These are phyloP conservation scores for Grallaria varia DNA, from an alignment of 2,113 vertebrate species.

Conservation along the genomic window DNA sequence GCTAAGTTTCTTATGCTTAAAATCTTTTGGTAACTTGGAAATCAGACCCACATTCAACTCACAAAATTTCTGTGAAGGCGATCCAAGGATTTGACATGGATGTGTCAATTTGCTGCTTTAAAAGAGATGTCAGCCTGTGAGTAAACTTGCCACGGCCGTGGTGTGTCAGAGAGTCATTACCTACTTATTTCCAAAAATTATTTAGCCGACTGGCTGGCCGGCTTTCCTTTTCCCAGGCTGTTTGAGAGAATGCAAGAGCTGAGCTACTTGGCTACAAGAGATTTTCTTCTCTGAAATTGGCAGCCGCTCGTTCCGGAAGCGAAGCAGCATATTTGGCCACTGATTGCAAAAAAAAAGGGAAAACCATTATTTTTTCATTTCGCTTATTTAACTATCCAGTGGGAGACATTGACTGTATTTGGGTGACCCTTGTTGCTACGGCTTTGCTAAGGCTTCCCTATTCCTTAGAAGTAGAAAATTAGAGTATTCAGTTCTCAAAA, in stretches of 20 bases:
- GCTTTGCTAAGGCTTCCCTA: slow-evolving; percentile 22
- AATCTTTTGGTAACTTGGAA: neutral
- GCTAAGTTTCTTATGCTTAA: neutral
- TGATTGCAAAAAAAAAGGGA: slow-evolving; percentile 62
- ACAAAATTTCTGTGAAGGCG: neutral
- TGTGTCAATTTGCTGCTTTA: neutral
- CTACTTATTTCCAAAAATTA: neutral
- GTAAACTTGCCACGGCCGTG: neutral
- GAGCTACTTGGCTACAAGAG: slow-evolving; percentile 60
- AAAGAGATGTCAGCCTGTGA: neutral
- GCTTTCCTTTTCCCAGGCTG: slow-evolving; percentile 47
- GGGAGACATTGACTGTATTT: slow-evolving; percentile 59
- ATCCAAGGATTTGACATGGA: neutral
- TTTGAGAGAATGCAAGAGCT: slow-evolving; percentile 37
- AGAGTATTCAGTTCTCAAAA: neutral
- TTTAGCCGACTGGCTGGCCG: neutral
- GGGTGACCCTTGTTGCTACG: slow-evolving; percentile 48
- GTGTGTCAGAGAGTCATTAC: neutral
- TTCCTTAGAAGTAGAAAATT: slow-evolving; percentile 18
- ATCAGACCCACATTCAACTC: neutral
- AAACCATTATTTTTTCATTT: slow-evolving; percentile 76
- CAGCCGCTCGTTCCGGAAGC: slow-evolving; percentile 54
- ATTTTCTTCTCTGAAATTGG: slow-evolving; percentile 53
- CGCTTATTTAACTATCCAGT: slow-evolving; percentile 64
- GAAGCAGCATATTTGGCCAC: slow-evolving; percentile 51